phyloP scores from a whole-genome alignment of 2,888 invertebrate species.

The Mesorhabditis sp. region DNA sequence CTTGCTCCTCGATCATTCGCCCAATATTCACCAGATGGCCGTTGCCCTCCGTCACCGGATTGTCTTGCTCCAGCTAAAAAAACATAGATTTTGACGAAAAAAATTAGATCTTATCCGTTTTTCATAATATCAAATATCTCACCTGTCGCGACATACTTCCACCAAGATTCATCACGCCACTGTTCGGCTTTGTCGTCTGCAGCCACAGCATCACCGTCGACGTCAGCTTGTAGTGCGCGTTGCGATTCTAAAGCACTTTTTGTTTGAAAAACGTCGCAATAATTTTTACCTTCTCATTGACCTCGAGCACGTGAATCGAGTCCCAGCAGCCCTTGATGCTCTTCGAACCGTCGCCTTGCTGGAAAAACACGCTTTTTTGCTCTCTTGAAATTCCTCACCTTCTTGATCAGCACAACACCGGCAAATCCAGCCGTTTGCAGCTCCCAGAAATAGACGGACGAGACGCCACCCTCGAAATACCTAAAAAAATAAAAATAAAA shows the following conservation, averaged over 20 bases:
- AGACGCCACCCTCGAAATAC: conserved; percentile 99
- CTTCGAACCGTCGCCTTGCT: conserved; percentile 84
- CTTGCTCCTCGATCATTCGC: conserved; percentile 98
- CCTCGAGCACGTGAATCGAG: conserved; percentile 97
- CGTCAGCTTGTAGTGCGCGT: conserved; percentile 80
- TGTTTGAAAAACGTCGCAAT: background rate
- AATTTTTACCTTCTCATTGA: conserved; percentile 64
- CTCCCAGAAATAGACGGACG: conserved; percentile 98
- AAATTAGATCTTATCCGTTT: background rate
- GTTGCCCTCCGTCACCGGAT: conserved; percentile 81
- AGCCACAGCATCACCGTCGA: conserved; percentile 99
- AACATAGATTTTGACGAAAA: too few relatives aligned
- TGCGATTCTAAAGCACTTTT: conserved; percentile 17
- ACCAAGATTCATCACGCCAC: conserved; percentile 97
- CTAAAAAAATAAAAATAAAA: conserved; percentile 38
- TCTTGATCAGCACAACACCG: conserved; percentile 95
- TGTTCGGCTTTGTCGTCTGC: conserved; percentile 81
- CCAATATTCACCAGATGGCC: conserved; percentile 99
- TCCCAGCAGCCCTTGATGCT: conserved; percentile 99
- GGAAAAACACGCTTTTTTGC: background rate
- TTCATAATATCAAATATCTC: conserved; percentile 17
- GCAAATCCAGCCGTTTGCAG: conserved; percentile 91
- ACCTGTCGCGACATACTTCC: conserved; percentile 96
- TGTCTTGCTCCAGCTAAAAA: conserved; percentile 80
- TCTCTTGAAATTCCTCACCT: conserved; percentile 66